A percentile compares a stretch with the other conserved stretches of the same genome.
These are phyloP conservation scores for Lasiurus cinereus DNA, from an alignment of 2,113 vertebrate species.

Conservation along the genomic window DNA sequence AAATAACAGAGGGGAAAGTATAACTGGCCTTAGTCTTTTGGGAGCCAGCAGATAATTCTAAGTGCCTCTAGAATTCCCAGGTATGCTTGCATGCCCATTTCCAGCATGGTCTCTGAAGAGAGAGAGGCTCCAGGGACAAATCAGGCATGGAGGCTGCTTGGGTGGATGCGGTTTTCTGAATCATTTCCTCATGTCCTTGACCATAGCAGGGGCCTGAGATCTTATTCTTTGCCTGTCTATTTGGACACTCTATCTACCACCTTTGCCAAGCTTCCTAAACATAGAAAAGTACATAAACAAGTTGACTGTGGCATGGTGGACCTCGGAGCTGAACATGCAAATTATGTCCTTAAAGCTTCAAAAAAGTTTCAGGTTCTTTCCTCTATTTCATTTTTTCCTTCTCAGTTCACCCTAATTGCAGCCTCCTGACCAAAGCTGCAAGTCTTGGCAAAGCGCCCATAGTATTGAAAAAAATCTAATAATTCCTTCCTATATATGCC, in stretches of 20 bases:
- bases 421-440: conserved; percentile 62
- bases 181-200: neutral
- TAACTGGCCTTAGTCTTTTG: neutral
- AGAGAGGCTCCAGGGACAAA: neutral
- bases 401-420: conserved; percentile 71
- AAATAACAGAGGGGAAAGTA: neutral
- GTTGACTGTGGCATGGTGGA: neutral
- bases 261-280: conserved; percentile 39
- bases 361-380: conserved; percentile 53
- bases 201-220: neutral
- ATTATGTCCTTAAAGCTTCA: conserved; percentile 68
- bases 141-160: neutral
- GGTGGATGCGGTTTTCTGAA: neutral
- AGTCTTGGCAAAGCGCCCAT: conserved; percentile 60
- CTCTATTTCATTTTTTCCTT: conserved; percentile 68
- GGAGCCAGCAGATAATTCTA: neutral
- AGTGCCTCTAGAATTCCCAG: neutral
- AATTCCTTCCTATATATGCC: conserved; percentile 61
- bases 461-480: conserved; percentile 34
- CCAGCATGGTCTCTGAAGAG: neutral
- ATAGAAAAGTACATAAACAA: conserved; percentile 15
- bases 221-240: neutral
- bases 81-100: neutral
- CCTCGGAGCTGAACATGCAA: conserved; percentile 56
- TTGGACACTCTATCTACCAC: neutral